Evolutionary conservation across 2,888 invertebrate genomes (phyloP).

Genomic region (Drosophila neonasuta): DNA sequence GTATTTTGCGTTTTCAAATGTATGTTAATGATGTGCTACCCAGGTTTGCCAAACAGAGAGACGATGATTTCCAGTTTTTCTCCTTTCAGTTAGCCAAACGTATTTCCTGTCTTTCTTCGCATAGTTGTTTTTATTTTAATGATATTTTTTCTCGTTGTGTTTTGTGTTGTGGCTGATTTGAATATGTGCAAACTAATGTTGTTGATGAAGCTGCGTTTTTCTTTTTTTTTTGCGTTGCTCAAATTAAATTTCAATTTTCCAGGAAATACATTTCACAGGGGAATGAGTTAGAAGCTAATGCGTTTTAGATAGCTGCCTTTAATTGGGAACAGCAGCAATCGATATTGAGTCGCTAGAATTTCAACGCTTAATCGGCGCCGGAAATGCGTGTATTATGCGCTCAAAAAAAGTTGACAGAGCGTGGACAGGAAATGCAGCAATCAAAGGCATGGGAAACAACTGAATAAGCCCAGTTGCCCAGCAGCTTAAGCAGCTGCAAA

Average conservation of each 20-base stretch:
- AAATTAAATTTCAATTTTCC: slow-evolving; percentile 68
- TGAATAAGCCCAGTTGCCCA: slow-evolving; percentile 8
- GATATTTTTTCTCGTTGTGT: slow-evolving; percentile 31
- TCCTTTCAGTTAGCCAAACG: slow-evolving; percentile 58
- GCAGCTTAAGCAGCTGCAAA: slow-evolving; percentile 19
- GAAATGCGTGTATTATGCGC: slow-evolving; percentile 47
- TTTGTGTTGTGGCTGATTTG: slow-evolving; percentile 51
- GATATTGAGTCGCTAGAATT: neutral
- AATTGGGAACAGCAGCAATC: slow-evolving; percentile 24
- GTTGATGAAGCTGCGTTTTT: slow-evolving; percentile 51
- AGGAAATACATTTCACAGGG: slow-evolving; percentile 46
- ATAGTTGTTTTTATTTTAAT: slow-evolving; percentile 68
- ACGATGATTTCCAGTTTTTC: neutral
- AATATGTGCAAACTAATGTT: slow-evolving; percentile 73
- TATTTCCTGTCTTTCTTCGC: slow-evolving; percentile 66
- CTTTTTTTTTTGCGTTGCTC: slow-evolving; percentile 20
- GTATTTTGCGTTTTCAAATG: slow-evolving; percentile 75
- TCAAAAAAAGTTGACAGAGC: too few species aligned
- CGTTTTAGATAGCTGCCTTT: slow-evolving; percentile 37
- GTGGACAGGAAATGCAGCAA: slow-evolving; percentile 22
- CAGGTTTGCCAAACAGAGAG: slow-evolving; percentile 32
- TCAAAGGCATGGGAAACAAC: slow-evolving; percentile 19
- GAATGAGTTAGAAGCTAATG: slow-evolving; percentile 30
- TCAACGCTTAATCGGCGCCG: slow-evolving; percentile 26
- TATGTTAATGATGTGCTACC: slow-evolving; percentile 71